Evolutionary conservation across 1,140 invertebrate species (phyloP).

Genomic region (Aricia agestis): DNA sequence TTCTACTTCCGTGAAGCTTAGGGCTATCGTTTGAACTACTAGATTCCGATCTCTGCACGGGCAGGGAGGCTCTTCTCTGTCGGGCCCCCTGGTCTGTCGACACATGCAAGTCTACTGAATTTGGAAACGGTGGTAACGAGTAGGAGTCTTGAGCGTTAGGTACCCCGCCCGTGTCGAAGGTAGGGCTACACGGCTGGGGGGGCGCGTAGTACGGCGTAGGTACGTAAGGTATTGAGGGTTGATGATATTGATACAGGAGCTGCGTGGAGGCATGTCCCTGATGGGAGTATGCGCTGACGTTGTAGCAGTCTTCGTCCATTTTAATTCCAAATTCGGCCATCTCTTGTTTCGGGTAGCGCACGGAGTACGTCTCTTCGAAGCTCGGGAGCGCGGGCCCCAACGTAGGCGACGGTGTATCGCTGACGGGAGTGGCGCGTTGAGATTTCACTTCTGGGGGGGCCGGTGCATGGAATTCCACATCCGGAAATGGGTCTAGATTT

Average conservation of each 20-base stretch:
- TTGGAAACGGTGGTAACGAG: constrained; percentile 79
- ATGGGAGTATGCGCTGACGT: constrained; percentile 78
- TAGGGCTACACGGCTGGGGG: constrained; percentile 75
- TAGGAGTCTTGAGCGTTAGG: constrained; percentile 77
- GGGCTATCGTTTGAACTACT: constrained; percentile 83
- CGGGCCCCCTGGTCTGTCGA: constrained; percentile 77
- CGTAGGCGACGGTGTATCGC: constrained; percentile 62
- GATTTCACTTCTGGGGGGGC: constrained; percentile 60
- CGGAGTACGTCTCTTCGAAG: constrained; percentile 91
- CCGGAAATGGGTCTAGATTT: constrained; percentile 73
- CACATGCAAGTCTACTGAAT: constrained; percentile 77
- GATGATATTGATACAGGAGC: constrained; percentile 80
- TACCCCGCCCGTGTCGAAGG: constrained; percentile 71
- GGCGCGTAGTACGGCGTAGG: constrained; percentile 76
- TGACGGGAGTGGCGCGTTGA: constrained; percentile 58
- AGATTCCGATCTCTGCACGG: constrained; percentile 85
- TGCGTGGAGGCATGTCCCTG: constrained; percentile 69
- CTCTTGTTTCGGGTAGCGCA: constrained; percentile 79
- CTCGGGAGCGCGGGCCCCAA: constrained; percentile 84
- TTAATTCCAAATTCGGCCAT: constrained; percentile 80
- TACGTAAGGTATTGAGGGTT: constrained; percentile 74
- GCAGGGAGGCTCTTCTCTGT: constrained; percentile 83
- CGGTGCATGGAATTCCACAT: constrained; percentile 73
- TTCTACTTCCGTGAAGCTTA: constrained; percentile 76
- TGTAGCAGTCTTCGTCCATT: constrained; percentile 88